Base-by-base conservation (phyloP, 2,113 vertebrate genomes). In the Riparia riparia region DNA sequence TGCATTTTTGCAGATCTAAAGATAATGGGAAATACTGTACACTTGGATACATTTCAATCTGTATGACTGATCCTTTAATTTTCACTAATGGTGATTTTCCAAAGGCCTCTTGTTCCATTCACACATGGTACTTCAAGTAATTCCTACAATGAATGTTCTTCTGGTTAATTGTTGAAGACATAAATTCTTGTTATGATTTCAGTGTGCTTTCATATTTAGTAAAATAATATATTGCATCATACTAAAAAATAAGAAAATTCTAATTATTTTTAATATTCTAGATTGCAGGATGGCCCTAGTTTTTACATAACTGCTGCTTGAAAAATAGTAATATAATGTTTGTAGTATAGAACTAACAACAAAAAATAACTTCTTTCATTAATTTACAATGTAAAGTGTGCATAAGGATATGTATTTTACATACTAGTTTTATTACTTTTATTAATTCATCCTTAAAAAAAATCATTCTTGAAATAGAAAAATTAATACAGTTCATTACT, bases 1-100 rank as follows among this genome's bases (percentile, higher is more conserved):
- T 73, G 68, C 17, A 5, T 39, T 50, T n/a, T 14, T 86, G 56
- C 16, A 47, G 58, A 41, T 72, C 45, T 89, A 8, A 32, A 39
- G 37, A n/a, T 42, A 71, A 25, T 54, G 41, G 44, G 63, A 93
- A 88, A 72, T 84, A 41, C 28, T 86, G 45, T 54, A 51, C n/a
- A 29, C 60, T 78, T 76, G 56, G 61, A 37, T 94, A 53, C 32
- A 11, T 73, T 92, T 84, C 42, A 50, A 32, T 86, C 88, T 93
- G 29, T 78, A 12, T 83, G 73, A 92, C 56, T 28, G 50, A 66
- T 91, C 26, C 29, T 94, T 95, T 86, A 51, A 58, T 88, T 96
- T 95, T 93, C 70, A 61, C 50, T 50, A 24, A 44, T 4, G 2
- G 32, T 68, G 26, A 37, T 90, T 92, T 95, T 96, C 57, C 61